Conservation (phyloP, 2,888 invertebrate genomes). For the Mesoligia furuncula region DNA sequence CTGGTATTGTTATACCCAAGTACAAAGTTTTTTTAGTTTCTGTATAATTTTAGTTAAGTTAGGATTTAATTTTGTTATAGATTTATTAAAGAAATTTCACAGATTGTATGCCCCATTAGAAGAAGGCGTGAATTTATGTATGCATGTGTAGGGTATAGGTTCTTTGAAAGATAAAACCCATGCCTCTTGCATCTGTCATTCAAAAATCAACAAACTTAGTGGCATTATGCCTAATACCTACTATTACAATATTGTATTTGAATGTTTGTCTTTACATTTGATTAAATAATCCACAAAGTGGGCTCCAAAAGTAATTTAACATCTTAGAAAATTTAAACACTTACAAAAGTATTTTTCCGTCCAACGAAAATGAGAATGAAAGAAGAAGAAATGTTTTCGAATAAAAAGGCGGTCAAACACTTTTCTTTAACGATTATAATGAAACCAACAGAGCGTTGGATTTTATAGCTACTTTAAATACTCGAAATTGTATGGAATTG, state of each 20-base stretch:
- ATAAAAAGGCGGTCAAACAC: slow-evolving; percentile 48
- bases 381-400: slow-evolving; percentile 43
- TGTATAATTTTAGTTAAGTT: no score
- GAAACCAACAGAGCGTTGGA: slow-evolving; percentile 66
- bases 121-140: background rate
- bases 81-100: no score
- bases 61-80: no score
- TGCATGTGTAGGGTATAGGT: background rate
- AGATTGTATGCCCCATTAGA: background rate
- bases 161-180: background rate
- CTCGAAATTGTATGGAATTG: slow-evolving; percentile 56
- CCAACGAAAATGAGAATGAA: slow-evolving; percentile 18
- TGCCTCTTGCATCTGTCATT: background rate
- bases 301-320: slow-evolving; percentile 6
- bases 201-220: background rate
- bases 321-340: slow-evolving; percentile 18
- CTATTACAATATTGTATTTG: background rate
- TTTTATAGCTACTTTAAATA: slow-evolving; percentile 70
- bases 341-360: slow-evolving; percentile 9
- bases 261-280: background rate
- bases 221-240: background rate
- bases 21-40: no score
- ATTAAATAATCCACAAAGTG: slow-evolving; percentile 21
- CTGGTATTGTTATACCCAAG: no score
- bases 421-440: slow-evolving; percentile 65